Conservation (phyloP, 2,888 invertebrate genomes). For the Tachina grossa region DNA sequence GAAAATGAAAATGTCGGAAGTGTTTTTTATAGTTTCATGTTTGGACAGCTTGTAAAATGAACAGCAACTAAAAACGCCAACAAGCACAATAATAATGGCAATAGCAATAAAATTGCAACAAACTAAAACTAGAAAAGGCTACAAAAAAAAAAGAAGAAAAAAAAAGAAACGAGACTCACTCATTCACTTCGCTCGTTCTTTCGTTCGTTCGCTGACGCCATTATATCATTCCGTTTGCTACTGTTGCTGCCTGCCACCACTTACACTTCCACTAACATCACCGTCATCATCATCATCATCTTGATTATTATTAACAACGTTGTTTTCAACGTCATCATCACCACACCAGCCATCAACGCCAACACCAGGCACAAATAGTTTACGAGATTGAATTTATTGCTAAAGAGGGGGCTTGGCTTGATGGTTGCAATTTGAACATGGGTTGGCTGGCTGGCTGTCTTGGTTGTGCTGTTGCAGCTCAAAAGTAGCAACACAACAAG, state of each 20-base stretch:
- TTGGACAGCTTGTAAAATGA: conserved; percentile 56
- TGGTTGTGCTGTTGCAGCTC: conserved; percentile 25
- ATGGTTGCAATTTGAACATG: conserved; percentile 58
- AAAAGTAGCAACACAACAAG: conserved; percentile 20
- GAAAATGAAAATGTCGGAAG: conserved; percentile 77
- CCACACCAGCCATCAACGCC: conserved; percentile 57
- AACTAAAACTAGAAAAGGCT: conserved; percentile 65
- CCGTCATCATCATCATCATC: conserved; percentile 21
- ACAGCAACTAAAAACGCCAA: conserved; percentile 38
- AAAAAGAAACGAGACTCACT: conserved; percentile 19
- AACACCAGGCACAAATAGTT: conserved; percentile 63
- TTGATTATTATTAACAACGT: conserved; percentile 28
- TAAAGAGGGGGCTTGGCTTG: conserved; percentile 67
- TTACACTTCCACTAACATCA: conserved; percentile 20
- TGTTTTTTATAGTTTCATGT: conserved; percentile 76
- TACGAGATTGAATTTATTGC: conserved; percentile 66
- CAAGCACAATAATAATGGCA: conserved; percentile 57
- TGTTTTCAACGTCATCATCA: conserved; percentile 34
- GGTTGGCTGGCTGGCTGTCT: conserved; percentile 32
- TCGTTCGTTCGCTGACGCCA: conserved; percentile 4
- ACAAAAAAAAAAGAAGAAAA: conserved; percentile 3
- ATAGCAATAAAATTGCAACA: conserved; percentile 70
- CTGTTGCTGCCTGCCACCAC: conserved; percentile 45
- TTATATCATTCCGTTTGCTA: conserved; percentile 53
- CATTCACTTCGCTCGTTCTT: background rate